Evolutionary conservation across 2,797 vertebrate species (phyloP).

Genomic region (Anguilla marmorata): DNA sequence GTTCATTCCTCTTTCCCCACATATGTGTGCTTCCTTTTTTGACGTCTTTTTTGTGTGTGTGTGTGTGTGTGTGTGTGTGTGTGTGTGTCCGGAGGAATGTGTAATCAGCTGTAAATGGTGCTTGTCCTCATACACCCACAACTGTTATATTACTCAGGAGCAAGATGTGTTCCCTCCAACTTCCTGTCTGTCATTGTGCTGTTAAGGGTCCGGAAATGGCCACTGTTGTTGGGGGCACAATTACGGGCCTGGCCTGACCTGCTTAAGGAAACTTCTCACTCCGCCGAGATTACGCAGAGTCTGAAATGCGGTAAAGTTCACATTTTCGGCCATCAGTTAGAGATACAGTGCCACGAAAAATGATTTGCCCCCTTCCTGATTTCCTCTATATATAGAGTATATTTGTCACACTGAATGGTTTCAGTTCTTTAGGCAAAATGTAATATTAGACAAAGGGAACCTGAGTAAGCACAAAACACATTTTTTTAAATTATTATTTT

Average conservation of each 20-base stretch:
- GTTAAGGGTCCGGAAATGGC: background rate
- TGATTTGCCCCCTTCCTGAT: too few relatives aligned
- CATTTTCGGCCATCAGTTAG: too few relatives aligned
- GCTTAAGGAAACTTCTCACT: background rate
- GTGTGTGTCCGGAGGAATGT: background rate
- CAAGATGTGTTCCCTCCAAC: background rate
- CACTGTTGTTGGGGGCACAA: background rate
- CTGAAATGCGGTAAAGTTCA: background rate
- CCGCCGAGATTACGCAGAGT: background rate
- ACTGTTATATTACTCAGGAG: background rate
- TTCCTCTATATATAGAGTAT: too few relatives aligned
- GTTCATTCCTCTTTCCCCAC: background rate
- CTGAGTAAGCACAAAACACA: too few relatives aligned
- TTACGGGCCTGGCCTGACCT: background rate
- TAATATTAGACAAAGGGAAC: too few relatives aligned
- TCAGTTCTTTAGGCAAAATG: too few relatives aligned
- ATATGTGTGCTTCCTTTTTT: background rate
- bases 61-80: too few relatives aligned
- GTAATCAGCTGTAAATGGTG: conserved; percentile 3
- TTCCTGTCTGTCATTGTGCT: background rate
- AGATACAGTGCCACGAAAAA: too few relatives aligned
- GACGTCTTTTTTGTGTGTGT: background rate
- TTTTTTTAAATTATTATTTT: too few relatives aligned
- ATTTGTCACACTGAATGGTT: too few relatives aligned
- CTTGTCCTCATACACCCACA: background rate